These are phyloP conservation scores for Equus quagga DNA, from an alignment of 2,113 vertebrate species.

Conservation along the genomic window DNA sequence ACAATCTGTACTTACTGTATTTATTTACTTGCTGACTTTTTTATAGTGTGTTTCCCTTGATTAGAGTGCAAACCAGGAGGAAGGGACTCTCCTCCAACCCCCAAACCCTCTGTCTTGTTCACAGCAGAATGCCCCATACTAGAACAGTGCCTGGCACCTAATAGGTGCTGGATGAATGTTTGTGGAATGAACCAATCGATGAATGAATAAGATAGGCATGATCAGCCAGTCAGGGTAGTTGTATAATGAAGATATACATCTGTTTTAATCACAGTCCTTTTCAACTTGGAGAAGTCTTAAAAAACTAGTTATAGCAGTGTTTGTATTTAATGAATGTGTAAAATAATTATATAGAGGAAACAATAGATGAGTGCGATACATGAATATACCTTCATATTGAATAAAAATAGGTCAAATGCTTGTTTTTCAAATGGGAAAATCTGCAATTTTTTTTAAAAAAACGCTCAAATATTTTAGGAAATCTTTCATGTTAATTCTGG, in stretches of 20 bases:
- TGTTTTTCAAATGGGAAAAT: constrained; percentile 52
- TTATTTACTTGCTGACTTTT: not conserved
- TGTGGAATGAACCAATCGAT: not conserved
- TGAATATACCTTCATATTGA: constrained; percentile 1
- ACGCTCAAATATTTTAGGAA: constrained; percentile 55
- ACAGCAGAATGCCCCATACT: not conserved
- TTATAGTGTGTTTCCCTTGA: not conserved
- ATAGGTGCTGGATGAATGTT: not conserved
- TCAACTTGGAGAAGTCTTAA: not conserved
- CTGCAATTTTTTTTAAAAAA: not conserved
- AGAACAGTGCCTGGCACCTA: not conserved
- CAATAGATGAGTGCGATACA: not conserved
- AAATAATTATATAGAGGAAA: not conserved
- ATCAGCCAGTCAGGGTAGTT: not conserved
- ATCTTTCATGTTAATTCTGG: constrained; percentile 58
- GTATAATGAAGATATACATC: not conserved
- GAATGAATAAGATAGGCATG: not conserved
- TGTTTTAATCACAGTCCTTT: not conserved
- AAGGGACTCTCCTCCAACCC: not conserved
- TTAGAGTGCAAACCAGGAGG: not conserved
- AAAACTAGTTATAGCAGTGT: not conserved
- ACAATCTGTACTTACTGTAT: not conserved
- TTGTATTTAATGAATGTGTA: not conserved
- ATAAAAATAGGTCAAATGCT: constrained; percentile 22
- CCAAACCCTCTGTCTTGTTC: not conserved